A percentile compares a stretch with the other conserved stretches of the same genome.
phyloP scores from a whole-genome alignment of 53 echinoderm and acorn worm species.

The Mesocentrotus franciscanus region DNA sequence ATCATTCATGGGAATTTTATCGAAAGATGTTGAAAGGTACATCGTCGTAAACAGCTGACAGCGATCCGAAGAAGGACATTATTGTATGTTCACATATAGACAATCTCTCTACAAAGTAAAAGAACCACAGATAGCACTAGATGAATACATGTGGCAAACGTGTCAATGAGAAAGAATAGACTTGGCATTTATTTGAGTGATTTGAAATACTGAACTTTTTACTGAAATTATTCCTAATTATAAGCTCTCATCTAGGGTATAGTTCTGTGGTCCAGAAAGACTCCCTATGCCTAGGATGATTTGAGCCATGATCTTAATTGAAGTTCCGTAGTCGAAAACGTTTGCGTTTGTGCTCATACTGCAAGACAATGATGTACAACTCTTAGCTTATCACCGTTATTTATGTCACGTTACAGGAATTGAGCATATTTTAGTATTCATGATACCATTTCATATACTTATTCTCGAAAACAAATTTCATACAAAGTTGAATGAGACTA shows the following conservation, averaged over 20 bases:
- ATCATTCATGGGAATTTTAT: background rate
- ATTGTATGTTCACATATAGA: background rate
- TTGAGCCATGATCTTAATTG: background rate
- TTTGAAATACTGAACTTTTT: slow-evolving; percentile 37
- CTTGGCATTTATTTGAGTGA: background rate
- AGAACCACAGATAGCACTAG: background rate
- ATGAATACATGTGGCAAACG: background rate
- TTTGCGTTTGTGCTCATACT: background rate
- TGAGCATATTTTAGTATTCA: background rate
- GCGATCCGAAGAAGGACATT: background rate
- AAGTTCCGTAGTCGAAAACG: background rate
- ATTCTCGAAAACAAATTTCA: background rate
- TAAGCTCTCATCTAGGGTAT: background rate
- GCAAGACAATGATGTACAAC: background rate
- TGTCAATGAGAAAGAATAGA: background rate
- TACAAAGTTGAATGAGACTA: background rate
- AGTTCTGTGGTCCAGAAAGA: background rate
- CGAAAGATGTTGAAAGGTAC: background rate
- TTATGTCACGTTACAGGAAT: background rate
- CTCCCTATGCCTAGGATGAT: background rate
- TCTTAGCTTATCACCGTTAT: background rate
- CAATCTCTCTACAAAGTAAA: background rate
- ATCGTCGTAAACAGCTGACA: background rate
- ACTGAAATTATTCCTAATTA: background rate
- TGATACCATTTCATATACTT: background rate